Evolutionary conservation across 2,797 vertebrate species (phyloP).

Genomic region (Periophthalmus magnuspinnatus): DNA sequence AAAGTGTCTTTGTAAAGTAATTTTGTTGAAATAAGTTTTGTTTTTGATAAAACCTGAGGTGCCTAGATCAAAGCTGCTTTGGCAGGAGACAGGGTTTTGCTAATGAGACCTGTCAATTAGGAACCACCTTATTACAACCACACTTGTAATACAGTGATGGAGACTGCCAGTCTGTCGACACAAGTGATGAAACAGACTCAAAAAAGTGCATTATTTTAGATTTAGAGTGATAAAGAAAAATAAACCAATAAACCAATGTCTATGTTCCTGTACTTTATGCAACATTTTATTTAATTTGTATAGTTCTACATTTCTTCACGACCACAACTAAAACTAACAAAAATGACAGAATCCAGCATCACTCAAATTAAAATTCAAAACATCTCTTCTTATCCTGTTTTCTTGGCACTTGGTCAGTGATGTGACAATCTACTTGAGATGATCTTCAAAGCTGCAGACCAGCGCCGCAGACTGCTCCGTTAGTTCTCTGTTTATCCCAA

Average conservation of each 20-base stretch:
- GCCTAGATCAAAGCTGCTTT: constrained; percentile 1
- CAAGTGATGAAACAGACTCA: background rate
- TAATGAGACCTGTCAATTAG: constrained; percentile 6
- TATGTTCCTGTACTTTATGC: too few relatives aligned
- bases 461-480: constrained; percentile 26
- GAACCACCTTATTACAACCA: background rate
- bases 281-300: too few relatives aligned
- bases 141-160: constrained; percentile 3
- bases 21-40: background rate
- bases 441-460: constrained; percentile 41
- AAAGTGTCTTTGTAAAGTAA: background rate
- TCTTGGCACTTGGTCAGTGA: background rate
- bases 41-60: background rate
- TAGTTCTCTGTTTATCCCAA: constrained; percentile 26
- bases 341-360: too few relatives aligned
- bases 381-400: background rate
- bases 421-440: constrained; percentile 4
- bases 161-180: constrained; percentile 13
- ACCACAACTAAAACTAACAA: too few relatives aligned
- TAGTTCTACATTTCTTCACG: too few relatives aligned
- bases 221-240: background rate
- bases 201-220: background rate
- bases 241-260: too few relatives aligned
- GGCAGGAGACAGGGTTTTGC: background rate
- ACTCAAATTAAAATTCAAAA: background rate